phyloP scores from a whole-genome alignment of 2,797 vertebrate genomes.

The Myiotriccus ornatus region DNA sequence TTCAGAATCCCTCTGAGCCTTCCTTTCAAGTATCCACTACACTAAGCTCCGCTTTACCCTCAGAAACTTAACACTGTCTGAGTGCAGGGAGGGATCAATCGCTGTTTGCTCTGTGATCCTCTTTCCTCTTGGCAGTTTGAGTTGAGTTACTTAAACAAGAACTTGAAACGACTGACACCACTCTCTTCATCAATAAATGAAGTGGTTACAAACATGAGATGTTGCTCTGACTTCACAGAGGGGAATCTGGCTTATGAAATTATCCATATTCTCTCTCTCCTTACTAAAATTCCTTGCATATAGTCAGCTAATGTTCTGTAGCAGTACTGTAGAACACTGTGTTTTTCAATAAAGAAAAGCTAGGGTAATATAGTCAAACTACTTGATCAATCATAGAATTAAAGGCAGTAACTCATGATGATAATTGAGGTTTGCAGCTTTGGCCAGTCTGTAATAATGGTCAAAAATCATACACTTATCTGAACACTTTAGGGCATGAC shows the following conservation, averaged over 20 bases:
- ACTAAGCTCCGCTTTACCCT: background rate
- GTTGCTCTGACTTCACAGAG: background rate
- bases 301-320: background rate
- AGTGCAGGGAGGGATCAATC: background rate
- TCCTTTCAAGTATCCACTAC: background rate
- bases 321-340: background rate
- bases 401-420: background rate
- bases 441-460: rapidly evolving
- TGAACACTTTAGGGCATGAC: background rate
- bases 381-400: background rate
- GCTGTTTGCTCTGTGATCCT: background rate
- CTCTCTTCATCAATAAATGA: conserved; percentile 45
- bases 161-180: background rate
- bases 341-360: background rate
- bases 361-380: background rate
- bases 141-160: conserved; percentile 35
- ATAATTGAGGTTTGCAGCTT: background rate
- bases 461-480: background rate
- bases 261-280: background rate
- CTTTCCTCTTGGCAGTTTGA: conserved; percentile 30
- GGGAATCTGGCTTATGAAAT: background rate
- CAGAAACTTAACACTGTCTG: background rate
- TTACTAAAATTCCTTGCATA: background rate
- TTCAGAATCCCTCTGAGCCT: conserved; percentile 31
- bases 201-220: background rate